Percentiles rank a stretch among this genome's conserved stretches.
Conservation (phyloP, 1,140 invertebrate species). For the Platyscapa corneri region DNA sequence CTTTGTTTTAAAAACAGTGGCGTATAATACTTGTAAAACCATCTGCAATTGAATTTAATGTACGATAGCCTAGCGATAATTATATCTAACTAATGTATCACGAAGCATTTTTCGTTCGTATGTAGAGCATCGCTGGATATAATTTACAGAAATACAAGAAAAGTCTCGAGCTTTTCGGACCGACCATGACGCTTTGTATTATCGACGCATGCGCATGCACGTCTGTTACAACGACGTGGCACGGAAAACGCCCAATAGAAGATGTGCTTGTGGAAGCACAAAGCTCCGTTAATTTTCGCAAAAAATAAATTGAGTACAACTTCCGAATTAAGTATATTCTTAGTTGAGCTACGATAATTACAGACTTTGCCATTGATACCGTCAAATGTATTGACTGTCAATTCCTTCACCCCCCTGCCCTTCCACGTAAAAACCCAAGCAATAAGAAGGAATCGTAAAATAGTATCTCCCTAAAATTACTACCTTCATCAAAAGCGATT, state of each 20-base stretch:
- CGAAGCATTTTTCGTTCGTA: not conserved
- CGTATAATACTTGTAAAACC: not conserved
- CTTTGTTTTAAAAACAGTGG: not conserved
- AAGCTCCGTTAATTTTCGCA: not conserved
- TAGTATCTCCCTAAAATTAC: no score
- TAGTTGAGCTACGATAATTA: not conserved
- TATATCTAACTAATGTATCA: not conserved
- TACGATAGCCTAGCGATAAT: not conserved
- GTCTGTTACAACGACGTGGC: not conserved
- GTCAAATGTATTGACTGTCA: no score
- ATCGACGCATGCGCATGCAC: not conserved
- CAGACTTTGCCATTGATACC: not conserved
- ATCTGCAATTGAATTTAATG: not conserved
- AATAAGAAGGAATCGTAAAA: no score
- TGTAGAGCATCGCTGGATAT: not conserved
- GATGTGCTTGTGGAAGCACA: not conserved
- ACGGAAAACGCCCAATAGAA: not conserved
- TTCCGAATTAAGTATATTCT: not conserved
- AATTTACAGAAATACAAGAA: constrained; percentile 1
- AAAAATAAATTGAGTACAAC: no score
- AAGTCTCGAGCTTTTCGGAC: not conserved
- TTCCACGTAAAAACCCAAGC: no score
- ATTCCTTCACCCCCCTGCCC: no score
- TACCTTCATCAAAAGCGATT: no score
- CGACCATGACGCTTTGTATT: not conserved